phyloP scores from a whole-genome alignment of 37 sponge, comb jelly and placozoan genomes.

The Petrosia ficiformis region DNA sequence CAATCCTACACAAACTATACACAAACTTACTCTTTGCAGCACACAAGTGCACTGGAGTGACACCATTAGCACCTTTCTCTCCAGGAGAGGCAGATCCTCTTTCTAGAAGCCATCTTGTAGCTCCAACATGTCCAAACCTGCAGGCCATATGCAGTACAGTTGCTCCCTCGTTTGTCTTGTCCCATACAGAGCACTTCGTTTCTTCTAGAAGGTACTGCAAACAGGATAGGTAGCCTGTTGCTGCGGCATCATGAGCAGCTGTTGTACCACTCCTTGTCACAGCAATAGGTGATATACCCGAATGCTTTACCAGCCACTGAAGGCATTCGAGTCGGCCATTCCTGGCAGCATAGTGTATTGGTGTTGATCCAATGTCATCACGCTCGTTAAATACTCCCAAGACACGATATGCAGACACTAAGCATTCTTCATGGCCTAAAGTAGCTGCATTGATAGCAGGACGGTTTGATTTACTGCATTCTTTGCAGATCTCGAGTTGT shows the following conservation, averaged over 20 bases:
- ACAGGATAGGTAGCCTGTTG: slow-evolving; percentile 80
- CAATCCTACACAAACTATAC: neutral
- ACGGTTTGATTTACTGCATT: slow-evolving; percentile 38
- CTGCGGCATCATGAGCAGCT: slow-evolving; percentile 94
- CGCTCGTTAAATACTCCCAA: slow-evolving; percentile 86
- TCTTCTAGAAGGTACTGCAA: slow-evolving; percentile 73
- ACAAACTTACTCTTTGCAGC: slow-evolving; percentile 76
- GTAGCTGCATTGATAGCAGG: slow-evolving; percentile 78
- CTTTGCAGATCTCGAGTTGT: slow-evolving; percentile 38
- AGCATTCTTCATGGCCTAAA: slow-evolving; percentile 80
- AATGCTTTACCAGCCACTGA: slow-evolving; percentile 74
- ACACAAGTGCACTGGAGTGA: slow-evolving; percentile 87
- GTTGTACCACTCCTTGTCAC: slow-evolving; percentile 77
- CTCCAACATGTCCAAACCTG: slow-evolving; percentile 70
- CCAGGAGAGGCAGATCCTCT: slow-evolving; percentile 35
- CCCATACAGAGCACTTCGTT: slow-evolving; percentile 65
- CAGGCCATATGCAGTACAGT: slow-evolving; percentile 93
- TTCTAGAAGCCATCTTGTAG: slow-evolving; percentile 77
- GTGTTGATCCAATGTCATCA: slow-evolving; percentile 89
- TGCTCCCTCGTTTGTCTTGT: slow-evolving; percentile 82
- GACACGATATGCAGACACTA: slow-evolving; percentile 67
- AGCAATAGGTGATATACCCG: slow-evolving; percentile 82
- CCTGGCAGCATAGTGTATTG: slow-evolving; percentile 92
- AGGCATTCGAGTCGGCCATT: slow-evolving; percentile 80
- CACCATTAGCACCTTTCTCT: slow-evolving; percentile 84